Base-by-base conservation (phyloP, 2,888 invertebrate species). In the Polydrusus cervinus region DNA sequence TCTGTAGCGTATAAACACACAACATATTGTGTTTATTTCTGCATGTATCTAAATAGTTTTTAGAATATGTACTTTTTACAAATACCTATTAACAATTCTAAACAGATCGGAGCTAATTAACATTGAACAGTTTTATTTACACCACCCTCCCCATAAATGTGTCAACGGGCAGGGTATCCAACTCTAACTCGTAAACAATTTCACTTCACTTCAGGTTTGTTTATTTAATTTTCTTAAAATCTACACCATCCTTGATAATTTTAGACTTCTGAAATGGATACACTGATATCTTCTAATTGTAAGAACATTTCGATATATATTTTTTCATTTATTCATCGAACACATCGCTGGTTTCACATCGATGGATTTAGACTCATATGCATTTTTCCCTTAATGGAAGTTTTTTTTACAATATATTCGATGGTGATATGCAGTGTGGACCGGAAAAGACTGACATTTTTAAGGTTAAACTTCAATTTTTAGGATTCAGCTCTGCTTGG, bases 41-140 rank as follows among this genome's bases (percentile, higher is more conserved):
- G 3, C 34, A 34, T 34, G 7, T 34, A 25, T 3, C 5, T 25
- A 30, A 30, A 30, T 30, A 30, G 30, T 34, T 34, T 34, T 34
- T 34, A 7, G 34, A 34, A 34, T 34, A 34, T 34, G n/a, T 20
- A 11, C 13, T 16, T 20, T 20, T 20, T 20, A 20, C 20, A 20
- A 55, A 55, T 55, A 30, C n/a, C 55, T 34, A 14, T 47, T 16
- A 34, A n/a, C 14, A n/a, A 34, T 34, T 55, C 30, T 14, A 25
- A 55, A 55, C 34, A 55, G 18, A 55, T 34, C 34, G 30, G 34
- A 55, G 34, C 34, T 34, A 55, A 55, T 55, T 55, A 55, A 55
- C 55, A 55, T 55, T 55, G 14, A 55, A 55, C 55, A 55, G 55
- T 55, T 55, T 34, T 55, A 55, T 55, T 55, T 55, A 55, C 55